Evolutionary conservation across 2,797 vertebrate species (phyloP).

Genomic region (Schizothorax lantsangensis): DNA sequence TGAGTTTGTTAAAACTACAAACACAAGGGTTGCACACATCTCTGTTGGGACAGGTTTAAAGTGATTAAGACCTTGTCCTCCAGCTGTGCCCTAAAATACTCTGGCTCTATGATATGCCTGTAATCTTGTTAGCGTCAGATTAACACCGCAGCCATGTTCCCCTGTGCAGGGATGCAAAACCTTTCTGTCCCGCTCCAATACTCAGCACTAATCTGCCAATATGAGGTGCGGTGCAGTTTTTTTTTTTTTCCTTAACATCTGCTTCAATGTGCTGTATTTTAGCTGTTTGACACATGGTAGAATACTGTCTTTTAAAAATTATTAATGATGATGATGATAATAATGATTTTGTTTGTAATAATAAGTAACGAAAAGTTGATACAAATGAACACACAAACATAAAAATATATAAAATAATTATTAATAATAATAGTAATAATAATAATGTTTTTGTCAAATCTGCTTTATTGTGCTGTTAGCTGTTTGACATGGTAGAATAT

Average conservation of each 20-base stretch:
- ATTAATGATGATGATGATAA: too few relatives aligned
- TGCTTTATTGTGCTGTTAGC: too few relatives aligned
- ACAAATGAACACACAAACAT: neutral
- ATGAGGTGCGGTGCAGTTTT: neutral
- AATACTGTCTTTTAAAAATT: neutral
- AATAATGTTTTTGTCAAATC: too few relatives aligned
- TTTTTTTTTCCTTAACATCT: neutral
- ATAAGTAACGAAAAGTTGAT: neutral
- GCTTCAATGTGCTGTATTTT: neutral
- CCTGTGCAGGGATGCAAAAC: constrained; percentile 10
- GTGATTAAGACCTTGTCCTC: constrained; percentile 28
- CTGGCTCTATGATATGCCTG: constrained; percentile 32
- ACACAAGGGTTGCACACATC: neutral
- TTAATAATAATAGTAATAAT: too few relatives aligned
- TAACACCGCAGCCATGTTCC: constrained; percentile 37
- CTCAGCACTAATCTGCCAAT: neutral
- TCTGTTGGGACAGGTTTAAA: constrained; percentile 33
- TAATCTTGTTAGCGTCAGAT: constrained; percentile 45
- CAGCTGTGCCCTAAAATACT: constrained; percentile 32
- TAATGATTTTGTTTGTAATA: too few relatives aligned
- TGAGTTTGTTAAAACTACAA: constrained; percentile 21
- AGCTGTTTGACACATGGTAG: neutral
- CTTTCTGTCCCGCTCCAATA: neutral
- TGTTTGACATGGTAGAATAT: too few relatives aligned
- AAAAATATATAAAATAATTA: too few relatives aligned